phyloP scores from a whole-genome alignment of 2,888 invertebrate species.

The Heliconius ismenius region DNA sequence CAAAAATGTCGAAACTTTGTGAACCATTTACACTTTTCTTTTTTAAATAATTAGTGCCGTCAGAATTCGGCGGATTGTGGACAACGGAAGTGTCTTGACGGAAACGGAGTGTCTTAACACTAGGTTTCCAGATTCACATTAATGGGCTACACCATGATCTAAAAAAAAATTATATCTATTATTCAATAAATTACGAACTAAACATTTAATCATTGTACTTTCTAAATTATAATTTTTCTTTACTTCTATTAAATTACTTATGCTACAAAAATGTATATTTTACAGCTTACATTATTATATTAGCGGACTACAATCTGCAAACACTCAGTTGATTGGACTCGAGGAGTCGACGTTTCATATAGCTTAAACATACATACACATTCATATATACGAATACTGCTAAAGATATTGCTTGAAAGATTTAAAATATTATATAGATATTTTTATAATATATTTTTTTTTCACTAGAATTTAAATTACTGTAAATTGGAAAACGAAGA shows the following conservation, averaged over 20 bases:
- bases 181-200: too few relatives aligned
- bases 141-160: too few relatives aligned
- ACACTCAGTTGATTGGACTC: constrained; percentile 66
- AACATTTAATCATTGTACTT: too few relatives aligned
- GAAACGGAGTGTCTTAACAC: too few relatives aligned
- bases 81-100: too few relatives aligned
- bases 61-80: too few relatives aligned
- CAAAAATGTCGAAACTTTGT: neutral
- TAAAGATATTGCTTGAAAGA: neutral
- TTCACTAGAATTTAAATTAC: neutral
- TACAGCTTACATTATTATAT: neutral
- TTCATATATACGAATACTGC: neutral
- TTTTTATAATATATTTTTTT: neutral
- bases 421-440: neutral
- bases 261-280: neutral
- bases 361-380: constrained; percentile 24
- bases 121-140: too few relatives aligned
- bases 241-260: neutral
- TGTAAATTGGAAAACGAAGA: neutral
- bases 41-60: too few relatives aligned
- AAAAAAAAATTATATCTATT: too few relatives aligned
- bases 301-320: constrained; percentile 49
- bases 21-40: neutral
- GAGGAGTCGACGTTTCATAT: constrained; percentile 47
- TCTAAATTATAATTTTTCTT: too few relatives aligned